Base-by-base conservation (phyloP, 2,113 vertebrate species). In the Equus przewalskii region DNA sequence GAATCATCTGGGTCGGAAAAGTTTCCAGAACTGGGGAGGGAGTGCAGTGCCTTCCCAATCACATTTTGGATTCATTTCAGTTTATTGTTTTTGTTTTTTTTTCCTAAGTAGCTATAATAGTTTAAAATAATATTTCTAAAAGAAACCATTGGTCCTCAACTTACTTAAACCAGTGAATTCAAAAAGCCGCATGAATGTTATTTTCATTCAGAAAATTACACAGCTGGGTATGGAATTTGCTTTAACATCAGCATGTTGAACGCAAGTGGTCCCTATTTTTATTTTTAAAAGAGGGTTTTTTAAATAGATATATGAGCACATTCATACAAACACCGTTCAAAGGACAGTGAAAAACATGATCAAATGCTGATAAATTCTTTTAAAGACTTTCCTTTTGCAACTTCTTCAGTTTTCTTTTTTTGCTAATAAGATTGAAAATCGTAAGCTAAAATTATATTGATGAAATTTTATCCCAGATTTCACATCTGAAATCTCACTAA, bases 121-220 rank as follows among this genome's bases (percentile, higher is more conserved):
- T 93, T 51, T 93, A 78, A 96, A 91, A 93, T 81, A 78, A 73
- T 84, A 89, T 85, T 92, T 95, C 36, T 80, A 64, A 84, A 93
- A 90, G 36, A 93, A 91, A 70, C 7, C 24, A 26, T 58, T 19
- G 10, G 16, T 65, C 36, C 16, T 83, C 30, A 75, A 58, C 44
- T 93, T 51, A 83, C 65, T 79, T 91, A 58, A 86, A 78, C 26
- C 67, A 80, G 1, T 67, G 12, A 94, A 76, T 79, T 75, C 3
- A 70, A 94, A 94, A 91, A 86, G 49, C 73, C 75, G 73, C 49
- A 58, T 72, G 33, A 46, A 60, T 89, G 46, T 89, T 86, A 85
- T 72, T 94, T 90, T 96, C 49, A 82, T 73, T 94, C 33, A 88
- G 78, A 94, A 84, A 80, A 75, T 84, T 49, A 51, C 16, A 75